These are phyloP conservation scores for Petrocephalus zakoni DNA, from an alignment of 2,113 vertebrate species.

Conservation along the genomic window DNA sequence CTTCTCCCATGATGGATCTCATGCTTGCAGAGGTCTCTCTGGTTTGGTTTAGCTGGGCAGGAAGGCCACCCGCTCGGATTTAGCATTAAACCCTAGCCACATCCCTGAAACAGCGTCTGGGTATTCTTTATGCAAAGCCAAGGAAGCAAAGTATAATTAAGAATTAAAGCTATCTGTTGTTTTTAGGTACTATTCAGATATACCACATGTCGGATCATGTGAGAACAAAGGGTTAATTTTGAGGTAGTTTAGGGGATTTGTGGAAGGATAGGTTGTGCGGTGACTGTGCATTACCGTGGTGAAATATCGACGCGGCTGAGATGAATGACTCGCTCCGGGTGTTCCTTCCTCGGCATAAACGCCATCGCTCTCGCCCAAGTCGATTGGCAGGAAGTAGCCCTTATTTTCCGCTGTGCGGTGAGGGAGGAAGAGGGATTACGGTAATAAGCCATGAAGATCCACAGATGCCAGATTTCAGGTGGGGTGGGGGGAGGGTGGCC, in stretches of 20 bases:
- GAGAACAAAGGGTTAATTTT: background rate
- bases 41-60: background rate
- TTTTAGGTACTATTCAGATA: background rate
- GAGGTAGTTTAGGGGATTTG: background rate
- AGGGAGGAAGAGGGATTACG: slow-evolving; percentile 2
- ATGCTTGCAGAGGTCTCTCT: background rate
- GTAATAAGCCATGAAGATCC: background rate
- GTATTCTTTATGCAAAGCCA: background rate
- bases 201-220: background rate
- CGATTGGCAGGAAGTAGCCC: background rate
- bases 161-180: background rate
- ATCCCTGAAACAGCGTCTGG: background rate
- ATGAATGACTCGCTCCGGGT: background rate
- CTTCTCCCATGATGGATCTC: background rate
- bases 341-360: background rate
- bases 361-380: background rate
- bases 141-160: background rate
- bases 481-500: background rate
- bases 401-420: background rate
- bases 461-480: background rate
- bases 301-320: background rate
- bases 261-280: background rate
- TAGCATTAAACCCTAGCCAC: background rate
- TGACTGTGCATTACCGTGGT: background rate
- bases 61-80: background rate